These are phyloP conservation scores for Netelia inedita DNA, from an alignment of 2,888 invertebrate genomes.

Conservation along the genomic window DNA sequence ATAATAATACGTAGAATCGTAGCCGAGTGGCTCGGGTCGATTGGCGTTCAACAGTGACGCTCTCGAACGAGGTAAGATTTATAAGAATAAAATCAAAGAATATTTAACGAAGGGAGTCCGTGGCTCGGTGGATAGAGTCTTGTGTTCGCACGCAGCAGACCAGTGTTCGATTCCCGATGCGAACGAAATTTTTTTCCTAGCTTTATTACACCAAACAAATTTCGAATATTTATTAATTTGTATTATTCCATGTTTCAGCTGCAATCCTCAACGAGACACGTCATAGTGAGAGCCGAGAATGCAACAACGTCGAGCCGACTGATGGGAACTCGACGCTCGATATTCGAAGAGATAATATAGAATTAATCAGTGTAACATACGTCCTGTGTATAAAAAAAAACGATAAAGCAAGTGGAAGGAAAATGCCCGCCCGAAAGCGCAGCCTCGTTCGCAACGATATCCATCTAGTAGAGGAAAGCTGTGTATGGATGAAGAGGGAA, in stretches of 20 bases:
- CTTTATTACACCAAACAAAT: no score
- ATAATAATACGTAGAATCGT: conserved; percentile 83
- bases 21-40: conserved; percentile 71
- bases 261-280: conserved; percentile 74
- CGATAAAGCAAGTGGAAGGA: conserved; percentile 5
- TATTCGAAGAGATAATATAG: conserved; percentile 78
- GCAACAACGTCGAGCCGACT: conserved; percentile 72
- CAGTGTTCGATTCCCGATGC: no score
- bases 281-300: conserved; percentile 72
- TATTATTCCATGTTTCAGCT: conserved; percentile 71
- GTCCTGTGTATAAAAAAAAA: conserved; percentile 80
- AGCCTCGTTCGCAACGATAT: conserved; percentile 9
- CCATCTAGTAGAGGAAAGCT: no score
- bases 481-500: conserved; percentile 1
- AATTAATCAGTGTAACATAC: conserved; percentile 80
- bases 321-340: conserved; percentile 71
- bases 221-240: conserved; percentile 24
- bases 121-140: conserved; percentile 45
- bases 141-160: not conserved
- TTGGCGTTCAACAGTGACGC: conserved; percentile 71
- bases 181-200: no score
- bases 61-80: conserved; percentile 69
- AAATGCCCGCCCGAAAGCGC: conserved; percentile 36
- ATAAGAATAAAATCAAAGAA: no score
- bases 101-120: not conserved